These are phyloP conservation scores for Ditylenchus weischeri DNA, from an alignment of 2,888 invertebrate species.

Conservation along the genomic window DNA sequence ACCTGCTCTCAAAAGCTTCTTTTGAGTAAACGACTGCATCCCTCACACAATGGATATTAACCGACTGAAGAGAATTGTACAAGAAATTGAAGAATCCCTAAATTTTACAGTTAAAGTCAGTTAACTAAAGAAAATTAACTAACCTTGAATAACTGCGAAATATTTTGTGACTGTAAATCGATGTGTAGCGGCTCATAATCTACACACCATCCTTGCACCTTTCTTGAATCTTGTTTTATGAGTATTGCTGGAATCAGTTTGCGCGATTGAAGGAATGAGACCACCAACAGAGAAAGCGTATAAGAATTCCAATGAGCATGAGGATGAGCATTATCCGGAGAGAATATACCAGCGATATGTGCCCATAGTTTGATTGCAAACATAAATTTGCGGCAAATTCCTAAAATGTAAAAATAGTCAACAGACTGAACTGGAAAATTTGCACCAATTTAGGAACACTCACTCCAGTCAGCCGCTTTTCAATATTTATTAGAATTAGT, in stretches of 20 bases:
- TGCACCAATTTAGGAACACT: no score
- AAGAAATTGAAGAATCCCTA: conserved; percentile 24
- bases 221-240: conserved; percentile 8
- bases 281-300: conserved; percentile 31
- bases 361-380: conserved; percentile 40
- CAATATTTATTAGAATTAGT: no score
- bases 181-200: conserved; percentile 22
- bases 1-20: conserved; percentile 4
- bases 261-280: conserved; percentile 31
- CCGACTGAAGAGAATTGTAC: conserved; percentile 12
- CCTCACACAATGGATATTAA: conserved; percentile 12
- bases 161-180: neutral
- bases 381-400: conserved; percentile 23
- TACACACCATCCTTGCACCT: conserved; percentile 29
- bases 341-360: conserved; percentile 28
- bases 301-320: conserved; percentile 36
- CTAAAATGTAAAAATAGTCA: conserved; percentile 15
- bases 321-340: conserved; percentile 15
- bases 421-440: no score
- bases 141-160: conserved; percentile 14
- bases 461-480: neutral
- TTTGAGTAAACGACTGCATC: conserved; percentile 1
- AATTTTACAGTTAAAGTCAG: neutral
- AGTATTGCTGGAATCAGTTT: conserved; percentile 14
- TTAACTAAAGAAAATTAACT: neutral